Evolutionary conservation across 2,113 vertebrate genomes (phyloP), one percentile per base, ranked within the genome.

Genomic region (Ornithorhynchus anatinus): DNA sequence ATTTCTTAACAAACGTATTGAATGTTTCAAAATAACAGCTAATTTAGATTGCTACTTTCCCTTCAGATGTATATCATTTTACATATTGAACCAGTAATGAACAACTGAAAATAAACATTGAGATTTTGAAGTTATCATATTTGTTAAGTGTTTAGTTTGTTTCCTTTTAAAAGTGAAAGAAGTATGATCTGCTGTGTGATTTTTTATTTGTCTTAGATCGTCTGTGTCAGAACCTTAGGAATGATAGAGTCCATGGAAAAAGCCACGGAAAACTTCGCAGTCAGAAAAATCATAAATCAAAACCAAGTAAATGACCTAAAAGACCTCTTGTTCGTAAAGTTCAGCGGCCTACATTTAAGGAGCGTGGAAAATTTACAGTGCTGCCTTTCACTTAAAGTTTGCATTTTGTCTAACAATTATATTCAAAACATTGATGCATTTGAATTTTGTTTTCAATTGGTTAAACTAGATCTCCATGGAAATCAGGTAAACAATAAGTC

Each of bases 381-480:
- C n/a, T 93, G 84, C 47, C 51, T 67, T 42, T 87, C 88, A 27
- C 83, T 94, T 33, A 87, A 42, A 79, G 73, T 91, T 42, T 88
- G 86, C 61, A 80, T 89, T 39, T 54, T 94, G 63, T 84, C 90
- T 29, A 79, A 89, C 45, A 92, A 92, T 82, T 90, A 86, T 5
- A 9, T 92, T 47, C 82, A 68, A 19, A 68, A 70, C 59, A 90
- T 90, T 29, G 50, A 63, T 47, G 80, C 89, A 15, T 80, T 94
- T 40, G 57, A 75, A 11, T 59, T 14, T 33, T 94, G 89, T 62
- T 65, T 57, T 29, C 70, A 80, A 79, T 75, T 94, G 66, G 48
- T 93, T 29, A 93, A 92, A 74, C 76, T 94, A 77, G 91, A 92
- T 84, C 86, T 94, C 10, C 89, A 80, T 73, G 86, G 86, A 50